Evolutionary conservation across 2,888 invertebrate genomes (phyloP).

Genomic region (Microctonus hyperodae): DNA sequence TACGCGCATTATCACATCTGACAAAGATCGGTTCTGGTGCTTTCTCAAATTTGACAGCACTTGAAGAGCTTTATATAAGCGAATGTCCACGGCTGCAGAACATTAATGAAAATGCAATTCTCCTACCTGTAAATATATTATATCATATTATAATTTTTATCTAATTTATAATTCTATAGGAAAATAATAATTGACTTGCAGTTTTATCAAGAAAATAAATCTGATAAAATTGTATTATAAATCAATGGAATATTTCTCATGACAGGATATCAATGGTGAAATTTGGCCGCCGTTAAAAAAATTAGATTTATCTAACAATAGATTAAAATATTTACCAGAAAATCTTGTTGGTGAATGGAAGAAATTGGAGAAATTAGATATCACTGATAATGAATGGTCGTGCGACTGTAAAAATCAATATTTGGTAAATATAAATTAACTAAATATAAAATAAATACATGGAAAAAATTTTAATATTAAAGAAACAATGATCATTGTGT

Average conservation of each 20-base stretch:
- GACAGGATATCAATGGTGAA: constrained; percentile 55
- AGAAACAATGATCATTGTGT: constrained; percentile 36
- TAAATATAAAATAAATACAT: not conserved
- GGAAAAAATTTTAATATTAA: constrained; percentile 2
- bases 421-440: constrained; percentile 66
- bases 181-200: not conserved
- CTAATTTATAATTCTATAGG: not conserved
- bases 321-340: constrained; percentile 72
- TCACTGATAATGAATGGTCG: constrained; percentile 77
- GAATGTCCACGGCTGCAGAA: constrained; percentile 70
- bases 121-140: constrained; percentile 55
- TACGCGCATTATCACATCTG: constrained; percentile 73
- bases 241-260: not conserved
- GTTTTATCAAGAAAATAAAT: not conserved
- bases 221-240: not conserved
- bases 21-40: constrained; percentile 66
- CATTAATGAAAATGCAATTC: constrained; percentile 72
- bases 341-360: constrained; percentile 75
- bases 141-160: too few relatives aligned
- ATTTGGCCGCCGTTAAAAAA: constrained; percentile 73
- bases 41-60: constrained; percentile 67
- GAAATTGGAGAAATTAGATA: constrained; percentile 70
- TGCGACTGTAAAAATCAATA: constrained; percentile 84
- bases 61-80: constrained; percentile 70
- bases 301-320: constrained; percentile 78